Evolutionary conservation across 1,140 invertebrate species (phyloP).

Genomic region (Aphelenchoides fujianensis): DNA sequence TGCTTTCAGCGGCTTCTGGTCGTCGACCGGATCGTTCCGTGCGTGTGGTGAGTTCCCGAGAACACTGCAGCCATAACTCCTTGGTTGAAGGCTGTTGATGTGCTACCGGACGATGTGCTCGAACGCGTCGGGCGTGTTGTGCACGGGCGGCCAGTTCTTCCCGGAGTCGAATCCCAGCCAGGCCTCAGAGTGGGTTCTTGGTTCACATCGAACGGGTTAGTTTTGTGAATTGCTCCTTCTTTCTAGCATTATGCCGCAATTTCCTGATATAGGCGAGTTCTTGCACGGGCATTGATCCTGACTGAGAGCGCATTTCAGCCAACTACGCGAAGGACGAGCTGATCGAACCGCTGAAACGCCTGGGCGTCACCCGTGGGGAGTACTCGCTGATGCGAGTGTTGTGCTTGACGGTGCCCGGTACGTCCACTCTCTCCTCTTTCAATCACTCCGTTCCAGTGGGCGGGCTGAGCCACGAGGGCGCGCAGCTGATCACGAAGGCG

Average conservation of each 20-base stretch:
- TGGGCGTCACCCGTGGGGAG: constrained; percentile 33
- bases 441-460: constrained; percentile 13
- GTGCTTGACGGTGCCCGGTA: constrained; percentile 41
- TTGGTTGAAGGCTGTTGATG: constrained; percentile 11
- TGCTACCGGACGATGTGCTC: constrained; percentile 17
- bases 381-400: constrained; percentile 39
- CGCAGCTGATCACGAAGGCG: constrained; percentile 22
- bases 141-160: constrained; percentile 20
- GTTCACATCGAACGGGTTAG: constrained; percentile 14
- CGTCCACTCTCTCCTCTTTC: background rate
- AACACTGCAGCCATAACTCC: too few species aligned
- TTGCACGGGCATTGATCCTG: too few species aligned
- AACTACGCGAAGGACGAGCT: constrained; percentile 32
- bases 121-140: constrained; percentile 11
- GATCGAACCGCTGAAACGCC: constrained; percentile 33
- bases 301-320: too few species aligned
- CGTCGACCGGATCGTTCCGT: constrained; percentile 31
- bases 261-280: constrained; percentile 30
- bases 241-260: constrained; percentile 25
- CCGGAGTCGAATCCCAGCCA: constrained; percentile 2
- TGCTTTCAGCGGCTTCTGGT: constrained; percentile 35
- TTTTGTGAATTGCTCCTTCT: background rate
- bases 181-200: constrained; percentile 28
- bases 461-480: constrained; percentile 18
- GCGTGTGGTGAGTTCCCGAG: constrained; percentile 35